A percentile compares a stretch with the other conserved stretches of the same genome.
phyloP scores from a whole-genome alignment of 35 echinoderm and acorn worm genomes.

The Chiridota heheva region DNA sequence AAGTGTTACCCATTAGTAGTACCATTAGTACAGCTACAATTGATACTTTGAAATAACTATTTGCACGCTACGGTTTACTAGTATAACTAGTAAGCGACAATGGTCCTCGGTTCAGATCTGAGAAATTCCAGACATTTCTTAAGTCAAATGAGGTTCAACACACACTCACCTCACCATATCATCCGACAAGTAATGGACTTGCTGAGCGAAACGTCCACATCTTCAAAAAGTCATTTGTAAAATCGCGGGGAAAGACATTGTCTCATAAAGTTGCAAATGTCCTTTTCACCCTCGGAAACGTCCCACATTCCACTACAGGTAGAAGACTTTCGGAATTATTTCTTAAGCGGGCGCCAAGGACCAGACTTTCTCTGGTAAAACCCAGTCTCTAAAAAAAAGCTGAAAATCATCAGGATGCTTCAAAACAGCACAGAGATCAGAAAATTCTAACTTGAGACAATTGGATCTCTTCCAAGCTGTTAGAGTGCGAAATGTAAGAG shows the following conservation, averaged over 20 bases:
- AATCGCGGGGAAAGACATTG: too few relatives aligned
- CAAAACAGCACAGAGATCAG: slow-evolving; percentile 22
- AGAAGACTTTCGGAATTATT: slow-evolving; percentile 19
- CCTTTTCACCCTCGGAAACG: slow-evolving; percentile 4
- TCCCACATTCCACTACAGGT: slow-evolving; percentile 7
- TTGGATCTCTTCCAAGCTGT: too few relatives aligned
- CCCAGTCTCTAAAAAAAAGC: slow-evolving; percentile 12
- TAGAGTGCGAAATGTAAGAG: too few relatives aligned
- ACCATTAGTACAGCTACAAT: slow-evolving; percentile 35
- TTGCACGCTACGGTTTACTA: neutral
- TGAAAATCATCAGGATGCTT: slow-evolving; percentile 27
- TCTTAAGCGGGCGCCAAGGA: slow-evolving; percentile 24
- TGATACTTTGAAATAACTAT: slow-evolving; percentile 10
- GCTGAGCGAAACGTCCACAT: too few relatives aligned
- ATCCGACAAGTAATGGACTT: too few relatives aligned
- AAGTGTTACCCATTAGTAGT: slow-evolving; percentile 26
- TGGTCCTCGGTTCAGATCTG: neutral
- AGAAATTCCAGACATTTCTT: neutral
- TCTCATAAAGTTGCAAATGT: slow-evolving; percentile 15
- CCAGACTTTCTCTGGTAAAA: slow-evolving; percentile 25
- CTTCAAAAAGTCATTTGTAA: too few relatives aligned
- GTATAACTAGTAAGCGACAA: neutral
- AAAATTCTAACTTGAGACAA: neutral
- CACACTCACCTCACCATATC: neutral
- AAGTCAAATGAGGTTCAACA: neutral